Base-by-base conservation (phyloP, 2,113 vertebrate species). In the Podilymbus podiceps region DNA sequence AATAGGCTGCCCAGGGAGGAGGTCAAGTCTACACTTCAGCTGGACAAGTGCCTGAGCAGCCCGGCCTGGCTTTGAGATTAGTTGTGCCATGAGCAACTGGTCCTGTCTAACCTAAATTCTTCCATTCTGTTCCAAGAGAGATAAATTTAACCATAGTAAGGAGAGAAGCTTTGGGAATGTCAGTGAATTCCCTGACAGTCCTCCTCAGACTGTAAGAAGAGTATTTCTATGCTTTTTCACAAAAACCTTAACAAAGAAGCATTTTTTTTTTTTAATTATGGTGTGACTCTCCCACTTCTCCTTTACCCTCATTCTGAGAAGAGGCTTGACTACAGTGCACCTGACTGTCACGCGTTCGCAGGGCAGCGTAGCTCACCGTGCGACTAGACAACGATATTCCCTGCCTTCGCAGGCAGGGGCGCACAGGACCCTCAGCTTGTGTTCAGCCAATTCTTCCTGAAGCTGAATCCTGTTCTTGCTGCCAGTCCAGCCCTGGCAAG, bases 21-120 rank as follows among this genome's bases (percentile, higher is more conserved):
- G 17, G 7, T 2, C 1, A 1, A 42, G 8, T 46, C 19, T 3
- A 0, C 35, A 24, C 18, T 40, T 66, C 25, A 58, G 18, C 8
- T 44, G 35, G 50, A 31, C 6, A 85, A 66, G 12, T 71, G 14
- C 24, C 7, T 1, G 42, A 62, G 27, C 20, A 71, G 17, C 73
- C 33, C 62, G 56, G 71, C 60, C 8, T 62, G 30, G 33, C 35
- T 90, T 56, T 53, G 16, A 58, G 12, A 56, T 17, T 25, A 58
- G 5, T 40, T 88, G 55, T 62, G 42, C 60, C 27, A 53, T 6
- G 5, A 88, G 30, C 24, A 74, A 64, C 38, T 38, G 60, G 13
- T 71, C 24, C 63, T 31, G 28, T 68, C 76, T 59, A 82, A 67
- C 52, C 49, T 46, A 25, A 50, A 67, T 63, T 38, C 12, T 55